Percentiles rank a stretch among this genome's conserved stretches.
Conservation (phyloP, 2,797 vertebrate species). For the Mus spretus region DNA sequence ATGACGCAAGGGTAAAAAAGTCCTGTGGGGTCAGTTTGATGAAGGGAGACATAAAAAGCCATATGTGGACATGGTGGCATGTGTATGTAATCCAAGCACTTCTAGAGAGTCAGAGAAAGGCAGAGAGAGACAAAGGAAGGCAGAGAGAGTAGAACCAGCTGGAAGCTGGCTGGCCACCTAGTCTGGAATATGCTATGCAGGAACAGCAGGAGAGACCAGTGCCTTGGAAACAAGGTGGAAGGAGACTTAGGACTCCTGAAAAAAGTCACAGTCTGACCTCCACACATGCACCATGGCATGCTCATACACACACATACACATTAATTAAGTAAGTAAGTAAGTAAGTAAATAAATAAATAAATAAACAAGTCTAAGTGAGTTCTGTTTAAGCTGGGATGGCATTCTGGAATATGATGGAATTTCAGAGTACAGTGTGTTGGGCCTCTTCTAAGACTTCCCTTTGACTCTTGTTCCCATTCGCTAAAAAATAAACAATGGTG, state of each 20-base stretch:
- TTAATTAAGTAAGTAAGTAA: neutral
- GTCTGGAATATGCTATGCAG: neutral
- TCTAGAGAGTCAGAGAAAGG: neutral
- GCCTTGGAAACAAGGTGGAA: neutral
- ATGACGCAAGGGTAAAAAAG: neutral
- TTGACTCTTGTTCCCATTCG: conserved; percentile 34
- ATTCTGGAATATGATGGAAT: conserved; percentile 16
- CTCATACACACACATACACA: neutral
- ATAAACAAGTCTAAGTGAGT: conserved; percentile 6
- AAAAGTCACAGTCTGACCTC: neutral
- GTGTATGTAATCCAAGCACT: neutral
- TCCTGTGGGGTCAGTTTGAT: neutral
- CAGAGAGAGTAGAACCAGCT: neutral
- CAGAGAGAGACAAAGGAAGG: neutral
- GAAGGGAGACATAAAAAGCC: neutral
- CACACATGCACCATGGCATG: neutral
- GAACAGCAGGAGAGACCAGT: neutral
- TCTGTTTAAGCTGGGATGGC: neutral
- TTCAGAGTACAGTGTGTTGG: neutral
- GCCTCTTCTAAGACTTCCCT: neutral
- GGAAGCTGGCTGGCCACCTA: neutral
- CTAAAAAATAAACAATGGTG: conserved; percentile 37
- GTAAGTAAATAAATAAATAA: neutral
- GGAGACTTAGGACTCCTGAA: neutral
- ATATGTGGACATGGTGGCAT: neutral